Evolutionary conservation across 2,888 invertebrate genomes (phyloP), one percentile per base, ranked within the genome.

Genomic region (Plemyria rubiginata): DNA sequence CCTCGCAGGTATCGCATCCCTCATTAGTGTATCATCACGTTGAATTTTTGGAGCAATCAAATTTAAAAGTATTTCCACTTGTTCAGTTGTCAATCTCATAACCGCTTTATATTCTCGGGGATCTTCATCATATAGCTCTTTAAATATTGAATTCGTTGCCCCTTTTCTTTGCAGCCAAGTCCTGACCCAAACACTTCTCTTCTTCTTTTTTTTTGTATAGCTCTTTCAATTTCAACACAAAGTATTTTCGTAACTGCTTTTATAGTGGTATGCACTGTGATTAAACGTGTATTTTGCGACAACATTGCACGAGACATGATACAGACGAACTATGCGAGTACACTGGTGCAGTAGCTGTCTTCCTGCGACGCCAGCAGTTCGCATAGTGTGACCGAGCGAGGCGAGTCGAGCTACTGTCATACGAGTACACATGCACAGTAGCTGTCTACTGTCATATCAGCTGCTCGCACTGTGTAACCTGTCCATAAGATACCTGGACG

Each of bases 81-180:
- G 61, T 65, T 58, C 61, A 61, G 59, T 32, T 62, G 65, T 62
- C 59, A 66, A 22, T 66, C 62, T 61, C 60, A 64, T 64, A 52
- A 56, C 56, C 38, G 60, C 64, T 64, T 48, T 49, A 49, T 49
- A 49, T 49, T 49, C 49, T 49, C 45, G 51, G 58, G 61, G 43
- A 60, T 66, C 62, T 62, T 67, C 66, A 66, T 67, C 60, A 60
- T 65, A 65, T 57, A 67, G 63, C 63, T 63, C 63, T 57, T 66
- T 66, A 55, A 67, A 60, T 60, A 65, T 67, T 57, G 56, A 22
- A 67, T 51, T 8, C 54, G 60, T 61, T 61, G 61, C 61, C 54
- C 61, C 61, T 61, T 52, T 60, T 53, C 60, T 62, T 60, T 57
- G 61, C 64, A 63, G 57, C 67, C 58, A 64, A 56, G 11, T 59